phyloP scores from a whole-genome alignment of 2,797 vertebrate genomes.

The Taenioides sp. region DNA sequence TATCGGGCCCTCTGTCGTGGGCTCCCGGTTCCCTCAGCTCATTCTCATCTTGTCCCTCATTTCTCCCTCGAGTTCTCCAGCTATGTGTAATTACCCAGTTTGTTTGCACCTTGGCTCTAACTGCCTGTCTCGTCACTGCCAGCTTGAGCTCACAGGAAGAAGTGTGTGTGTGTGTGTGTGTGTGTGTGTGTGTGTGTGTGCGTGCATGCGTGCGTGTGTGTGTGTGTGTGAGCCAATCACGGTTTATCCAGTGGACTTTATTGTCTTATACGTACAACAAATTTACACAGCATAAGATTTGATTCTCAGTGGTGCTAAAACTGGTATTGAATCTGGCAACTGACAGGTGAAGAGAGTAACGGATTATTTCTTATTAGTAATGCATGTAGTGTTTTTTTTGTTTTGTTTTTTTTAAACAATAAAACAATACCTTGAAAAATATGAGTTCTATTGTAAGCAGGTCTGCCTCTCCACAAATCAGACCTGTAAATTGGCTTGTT shows the following conservation, averaged over 20 bases:
- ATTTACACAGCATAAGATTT: background rate
- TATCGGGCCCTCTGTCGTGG: slow-evolving; percentile 49
- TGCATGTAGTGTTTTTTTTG: background rate
- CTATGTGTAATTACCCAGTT: slow-evolving; percentile 76
- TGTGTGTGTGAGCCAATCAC: slow-evolving; percentile 55
- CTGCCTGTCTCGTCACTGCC: slow-evolving; percentile 62
- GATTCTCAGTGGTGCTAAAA: background rate
- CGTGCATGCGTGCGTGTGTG: slow-evolving; percentile 18
- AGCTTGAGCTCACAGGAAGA: slow-evolving; percentile 59
- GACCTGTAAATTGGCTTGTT: no score
- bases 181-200: slow-evolving; percentile 33
- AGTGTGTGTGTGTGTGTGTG: slow-evolving; percentile 26
- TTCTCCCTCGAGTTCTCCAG: slow-evolving; percentile 69
- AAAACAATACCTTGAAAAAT: no score
- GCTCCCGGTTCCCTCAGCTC: slow-evolving; percentile 62
- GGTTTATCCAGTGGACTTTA: slow-evolving; percentile 51
- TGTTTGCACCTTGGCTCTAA: slow-evolving; percentile 75
- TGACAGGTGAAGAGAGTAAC: background rate
- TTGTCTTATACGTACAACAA: background rate
- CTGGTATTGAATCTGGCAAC: background rate
- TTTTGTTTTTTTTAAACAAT: no score
- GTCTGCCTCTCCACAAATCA: no score
- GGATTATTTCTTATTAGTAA: no score
- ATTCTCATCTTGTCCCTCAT: slow-evolving; percentile 72
- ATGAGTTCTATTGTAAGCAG: no score